These are phyloP conservation scores for Hippocampus mohnikei DNA, from an alignment of 2,113 vertebrate species.

Conservation along the genomic window DNA sequence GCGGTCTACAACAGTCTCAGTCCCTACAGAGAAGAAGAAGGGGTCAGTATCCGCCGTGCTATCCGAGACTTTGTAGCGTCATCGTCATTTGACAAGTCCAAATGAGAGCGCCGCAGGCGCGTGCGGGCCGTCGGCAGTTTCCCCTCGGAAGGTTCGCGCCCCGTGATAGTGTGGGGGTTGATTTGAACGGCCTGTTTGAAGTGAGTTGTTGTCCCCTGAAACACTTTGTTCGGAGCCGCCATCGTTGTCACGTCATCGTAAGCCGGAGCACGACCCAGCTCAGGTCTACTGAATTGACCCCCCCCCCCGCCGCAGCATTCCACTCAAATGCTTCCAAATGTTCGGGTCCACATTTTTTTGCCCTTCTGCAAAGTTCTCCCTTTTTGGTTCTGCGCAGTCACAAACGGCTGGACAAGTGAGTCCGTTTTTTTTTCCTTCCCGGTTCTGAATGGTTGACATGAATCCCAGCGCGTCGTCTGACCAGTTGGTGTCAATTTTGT, in stretches of 20 bases:
- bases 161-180: neutral
- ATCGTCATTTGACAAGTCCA: neutral
- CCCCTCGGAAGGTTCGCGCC: neutral
- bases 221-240: neutral
- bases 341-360: neutral
- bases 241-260: neutral
- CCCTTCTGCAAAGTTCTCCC: neutral
- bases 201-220: neutral
- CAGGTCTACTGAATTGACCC: neutral
- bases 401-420: neutral
- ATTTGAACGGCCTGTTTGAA: neutral
- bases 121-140: neutral
- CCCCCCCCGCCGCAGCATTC: neutral
- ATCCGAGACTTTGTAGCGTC: conserved; percentile 5
- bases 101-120: neutral
- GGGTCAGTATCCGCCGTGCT: conserved; percentile 79
- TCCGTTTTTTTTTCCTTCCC: neutral
- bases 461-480: neutral
- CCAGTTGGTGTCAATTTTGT: neutral
- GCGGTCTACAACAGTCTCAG: conserved; percentile 95
- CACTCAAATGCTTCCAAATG: neutral
- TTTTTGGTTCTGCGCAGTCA: neutral
- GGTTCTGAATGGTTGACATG: neutral
- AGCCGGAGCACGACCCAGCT: neutral
- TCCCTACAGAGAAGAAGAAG: conserved; percentile 94